Conservation (phyloP, 1,140 invertebrate species). For the Papilio glaucus region DNA sequence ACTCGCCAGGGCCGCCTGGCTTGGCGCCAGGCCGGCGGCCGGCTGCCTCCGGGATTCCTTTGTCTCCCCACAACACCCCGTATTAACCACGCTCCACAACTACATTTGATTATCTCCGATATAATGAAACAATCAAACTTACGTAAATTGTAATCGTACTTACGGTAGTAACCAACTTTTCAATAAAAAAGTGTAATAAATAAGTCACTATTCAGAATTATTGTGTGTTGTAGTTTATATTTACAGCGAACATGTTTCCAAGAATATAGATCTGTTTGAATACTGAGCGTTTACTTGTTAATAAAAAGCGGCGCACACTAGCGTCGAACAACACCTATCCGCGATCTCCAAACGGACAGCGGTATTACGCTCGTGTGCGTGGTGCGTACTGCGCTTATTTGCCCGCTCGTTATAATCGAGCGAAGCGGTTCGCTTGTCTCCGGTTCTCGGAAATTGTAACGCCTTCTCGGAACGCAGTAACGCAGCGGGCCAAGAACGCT, state of each 20-base stretch:
- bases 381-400: constrained; percentile 78
- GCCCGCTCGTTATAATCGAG: constrained; percentile 72
- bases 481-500: constrained; percentile 75
- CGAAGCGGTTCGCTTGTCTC: constrained; percentile 77
- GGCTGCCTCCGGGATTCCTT: constrained; percentile 80
- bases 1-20: constrained; percentile 73
- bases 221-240: constrained; percentile 21
- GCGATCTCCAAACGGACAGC: constrained; percentile 46
- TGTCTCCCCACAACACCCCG: constrained; percentile 65
- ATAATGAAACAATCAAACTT: not conserved
- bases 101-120: not conserved
- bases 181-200: constrained; percentile 1
- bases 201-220: constrained; percentile 5
- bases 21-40: constrained; percentile 81
- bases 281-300: constrained; percentile 41
- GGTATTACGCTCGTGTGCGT: constrained; percentile 60
- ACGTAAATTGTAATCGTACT: not conserved
- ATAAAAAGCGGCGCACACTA: constrained; percentile 54
- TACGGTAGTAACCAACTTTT: not conserved
- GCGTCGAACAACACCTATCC: constrained; percentile 47
- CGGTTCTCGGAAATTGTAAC: constrained; percentile 82
- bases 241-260: constrained; percentile 30
- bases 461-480: constrained; percentile 80
- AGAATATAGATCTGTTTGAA: constrained; percentile 35
- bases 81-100: not conserved